phyloP scores from a whole-genome alignment of 92 coral and sea anemone species.

The Plumapathes pennacea region DNA sequence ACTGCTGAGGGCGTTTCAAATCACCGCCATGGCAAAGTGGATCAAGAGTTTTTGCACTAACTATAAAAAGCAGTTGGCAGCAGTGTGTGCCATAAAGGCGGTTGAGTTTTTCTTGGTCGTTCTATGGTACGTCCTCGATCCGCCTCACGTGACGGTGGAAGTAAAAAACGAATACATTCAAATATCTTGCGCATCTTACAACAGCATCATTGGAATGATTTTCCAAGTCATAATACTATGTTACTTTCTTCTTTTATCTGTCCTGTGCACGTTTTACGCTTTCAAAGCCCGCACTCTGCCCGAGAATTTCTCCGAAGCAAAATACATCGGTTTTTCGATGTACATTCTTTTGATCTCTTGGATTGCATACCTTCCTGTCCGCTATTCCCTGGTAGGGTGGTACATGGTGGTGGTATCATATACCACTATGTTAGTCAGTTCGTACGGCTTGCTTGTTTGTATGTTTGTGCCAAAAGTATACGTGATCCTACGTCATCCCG shows the following conservation, averaged over 20 bases:
- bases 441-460: constrained; percentile 10
- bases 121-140: constrained; percentile 11
- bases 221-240: neutral
- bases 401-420: constrained; percentile 21
- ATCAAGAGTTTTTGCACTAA: constrained; percentile 22
- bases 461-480: constrained; percentile 31
- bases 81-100: constrained; percentile 28
- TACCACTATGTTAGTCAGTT: constrained; percentile 8
- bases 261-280: constrained; percentile 21
- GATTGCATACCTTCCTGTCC: constrained; percentile 18
- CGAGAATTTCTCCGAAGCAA: constrained; percentile 36
- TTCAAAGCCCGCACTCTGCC: constrained; percentile 23
- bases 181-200: constrained; percentile 11
- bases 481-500: constrained; percentile 10
- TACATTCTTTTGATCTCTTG: constrained; percentile 13
- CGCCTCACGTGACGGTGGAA: constrained; percentile 2
- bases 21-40: constrained; percentile 15
- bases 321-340: constrained; percentile 29
- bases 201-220: neutral
- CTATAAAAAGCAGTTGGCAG: constrained; percentile 26
- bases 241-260: constrained; percentile 1
- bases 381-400: constrained; percentile 18
- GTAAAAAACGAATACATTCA: constrained; percentile 11
- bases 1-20: constrained; percentile 57
- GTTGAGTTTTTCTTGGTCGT: constrained; percentile 1